A percentile compares a stretch with the other conserved stretches of the same genome.
Evolutionary conservation across 2,888 invertebrate species (phyloP).

Genomic region (Muscina levida): DNA sequence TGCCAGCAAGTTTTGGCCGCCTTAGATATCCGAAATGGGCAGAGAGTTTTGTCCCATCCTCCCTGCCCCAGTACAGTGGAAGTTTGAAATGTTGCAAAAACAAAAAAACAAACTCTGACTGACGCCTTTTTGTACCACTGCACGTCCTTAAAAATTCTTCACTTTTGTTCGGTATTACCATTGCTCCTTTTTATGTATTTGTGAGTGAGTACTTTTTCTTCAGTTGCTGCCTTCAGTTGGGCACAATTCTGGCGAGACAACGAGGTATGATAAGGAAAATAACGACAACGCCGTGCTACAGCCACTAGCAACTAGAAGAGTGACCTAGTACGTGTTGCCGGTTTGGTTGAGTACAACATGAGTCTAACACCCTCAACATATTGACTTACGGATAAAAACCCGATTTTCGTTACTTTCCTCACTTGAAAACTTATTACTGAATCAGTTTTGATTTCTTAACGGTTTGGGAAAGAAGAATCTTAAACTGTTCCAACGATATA

Average conservation of each 20-base stretch:
- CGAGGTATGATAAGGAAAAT: background rate
- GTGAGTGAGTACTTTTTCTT: slow-evolving; percentile 35
- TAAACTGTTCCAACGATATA: no score
- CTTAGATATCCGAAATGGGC: slow-evolving; percentile 48
- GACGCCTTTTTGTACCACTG: slow-evolving; percentile 54
- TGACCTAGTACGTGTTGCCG: no score
- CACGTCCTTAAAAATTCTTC: slow-evolving; percentile 54
- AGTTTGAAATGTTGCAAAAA: slow-evolving; percentile 20
- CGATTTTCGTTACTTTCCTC: no score
- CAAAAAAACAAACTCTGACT: slow-evolving; percentile 45
- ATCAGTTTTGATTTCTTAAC: no score
- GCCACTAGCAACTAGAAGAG: no score
- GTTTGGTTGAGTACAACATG: no score
- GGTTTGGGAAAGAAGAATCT: no score
- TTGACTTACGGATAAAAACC: no score
- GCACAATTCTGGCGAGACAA: slow-evolving; percentile 48
- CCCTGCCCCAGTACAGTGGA: background rate
- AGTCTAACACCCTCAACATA: no score
- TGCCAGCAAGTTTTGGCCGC: slow-evolving; percentile 60
- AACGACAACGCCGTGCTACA: no score
- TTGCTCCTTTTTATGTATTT: slow-evolving; percentile 37
- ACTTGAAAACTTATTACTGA: no score
- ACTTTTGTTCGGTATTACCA: slow-evolving; percentile 23
- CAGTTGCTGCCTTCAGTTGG: slow-evolving; percentile 35
- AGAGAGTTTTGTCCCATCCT: slow-evolving; percentile 4